Conservation (phyloP, 1,140 invertebrate species). For the Caerostris extrusa region DNA sequence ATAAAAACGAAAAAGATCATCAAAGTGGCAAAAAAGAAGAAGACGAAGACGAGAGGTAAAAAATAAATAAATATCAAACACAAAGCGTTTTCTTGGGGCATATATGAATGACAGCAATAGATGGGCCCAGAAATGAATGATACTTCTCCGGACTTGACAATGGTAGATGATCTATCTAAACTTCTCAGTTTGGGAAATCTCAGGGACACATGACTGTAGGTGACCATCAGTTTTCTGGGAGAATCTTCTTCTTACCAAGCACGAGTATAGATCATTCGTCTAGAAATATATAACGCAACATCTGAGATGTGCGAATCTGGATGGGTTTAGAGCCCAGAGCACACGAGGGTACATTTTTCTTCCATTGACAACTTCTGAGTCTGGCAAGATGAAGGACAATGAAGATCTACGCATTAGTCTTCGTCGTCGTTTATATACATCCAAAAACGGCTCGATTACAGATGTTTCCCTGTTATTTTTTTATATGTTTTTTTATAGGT, state of each 20-base stretch:
- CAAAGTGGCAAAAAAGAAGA: background rate
- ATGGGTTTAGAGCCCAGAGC: constrained; percentile 19
- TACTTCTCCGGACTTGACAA: constrained; percentile 61
- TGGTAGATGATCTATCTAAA: constrained; percentile 67
- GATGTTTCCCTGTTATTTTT: constrained; percentile 23
- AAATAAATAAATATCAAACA: background rate
- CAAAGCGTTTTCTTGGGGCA: constrained; percentile 59
- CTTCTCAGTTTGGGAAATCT: constrained; percentile 68
- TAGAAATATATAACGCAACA: constrained; percentile 66
- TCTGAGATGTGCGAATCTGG: constrained; percentile 63
- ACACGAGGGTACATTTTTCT: constrained; percentile 68
- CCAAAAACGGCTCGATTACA: constrained; percentile 49
- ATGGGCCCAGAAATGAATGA: constrained; percentile 65
- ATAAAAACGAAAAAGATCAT: background rate
- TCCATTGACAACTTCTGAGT: constrained; percentile 65
- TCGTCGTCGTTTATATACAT: constrained; percentile 47
- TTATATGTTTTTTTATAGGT: background rate
- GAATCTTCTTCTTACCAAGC: constrained; percentile 23
- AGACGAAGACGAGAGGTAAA: background rate
- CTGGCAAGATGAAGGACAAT: constrained; percentile 38
- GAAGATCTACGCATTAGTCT: constrained; percentile 45
- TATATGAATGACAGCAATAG: constrained; percentile 73
- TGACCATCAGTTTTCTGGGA: constrained; percentile 60
- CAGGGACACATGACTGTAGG: constrained; percentile 72
- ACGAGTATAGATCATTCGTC: constrained; percentile 11